phyloP scores from a whole-genome alignment of 2,113 vertebrate species.

The Labrus mixtus region DNA sequence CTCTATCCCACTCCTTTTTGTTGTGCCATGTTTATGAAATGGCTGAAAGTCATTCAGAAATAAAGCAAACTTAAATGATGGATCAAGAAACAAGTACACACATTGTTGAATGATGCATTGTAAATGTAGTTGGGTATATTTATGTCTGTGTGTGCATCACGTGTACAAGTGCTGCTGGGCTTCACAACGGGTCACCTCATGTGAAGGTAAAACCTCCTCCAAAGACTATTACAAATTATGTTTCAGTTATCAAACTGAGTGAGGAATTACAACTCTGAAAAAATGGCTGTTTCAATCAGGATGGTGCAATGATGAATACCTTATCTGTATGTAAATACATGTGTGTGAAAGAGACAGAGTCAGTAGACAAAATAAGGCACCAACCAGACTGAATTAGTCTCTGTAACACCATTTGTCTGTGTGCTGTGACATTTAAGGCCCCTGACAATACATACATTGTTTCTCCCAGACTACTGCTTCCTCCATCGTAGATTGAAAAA shows the following conservation, averaged over 20 bases:
- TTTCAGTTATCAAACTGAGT: background rate
- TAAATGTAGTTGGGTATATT: background rate
- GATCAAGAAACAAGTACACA: background rate
- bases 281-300: conserved; percentile 1
- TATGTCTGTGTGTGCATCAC: conserved; percentile 9
- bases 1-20: background rate
- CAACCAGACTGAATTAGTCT: conserved; percentile 6
- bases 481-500: conserved; percentile 25
- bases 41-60: background rate
- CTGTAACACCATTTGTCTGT: conserved; percentile 38
- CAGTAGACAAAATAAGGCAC: background rate
- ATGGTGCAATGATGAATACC: background rate
- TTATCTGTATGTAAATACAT: background rate
- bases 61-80: background rate
- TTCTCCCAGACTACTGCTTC: conserved; percentile 11
- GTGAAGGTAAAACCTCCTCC: conserved; percentile 1
- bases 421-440: conserved; percentile 55
- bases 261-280: conserved; percentile 6
- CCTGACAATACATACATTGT: conserved; percentile 36
- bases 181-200: conserved; percentile 33
- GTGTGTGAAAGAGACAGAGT: background rate
- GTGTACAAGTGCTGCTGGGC: conserved; percentile 18
- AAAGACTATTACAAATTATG: too few species aligned
- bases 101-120: background rate
- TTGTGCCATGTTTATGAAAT: background rate